Percentiles rank a stretch among this genome's conserved stretches.
These are phyloP conservation scores for Drosophila nigrodunni DNA, from an alignment of 1,140 invertebrate genomes.

Conservation along the genomic window DNA sequence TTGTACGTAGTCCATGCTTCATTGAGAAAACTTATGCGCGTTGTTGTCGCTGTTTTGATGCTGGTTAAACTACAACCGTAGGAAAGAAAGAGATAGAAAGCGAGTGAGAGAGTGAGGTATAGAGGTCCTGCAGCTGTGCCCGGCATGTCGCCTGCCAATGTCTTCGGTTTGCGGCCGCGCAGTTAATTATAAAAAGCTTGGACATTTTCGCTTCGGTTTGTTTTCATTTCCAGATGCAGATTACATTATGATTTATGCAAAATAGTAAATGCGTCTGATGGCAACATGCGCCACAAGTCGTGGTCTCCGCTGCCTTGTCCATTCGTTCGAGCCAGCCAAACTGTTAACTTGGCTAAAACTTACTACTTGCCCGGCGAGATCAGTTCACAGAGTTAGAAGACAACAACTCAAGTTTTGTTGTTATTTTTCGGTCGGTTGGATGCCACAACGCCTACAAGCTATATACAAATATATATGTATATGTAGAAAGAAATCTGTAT, in stretches of 20 bases:
- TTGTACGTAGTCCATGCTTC: constrained; percentile 61
- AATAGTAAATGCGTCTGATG: constrained; percentile 84
- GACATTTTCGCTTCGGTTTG: constrained; percentile 83
- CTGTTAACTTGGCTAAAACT: constrained; percentile 5
- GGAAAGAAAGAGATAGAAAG: constrained; percentile 18
- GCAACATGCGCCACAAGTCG: constrained; percentile 73
- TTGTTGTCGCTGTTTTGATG: constrained; percentile 49
- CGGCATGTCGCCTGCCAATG: constrained; percentile 80
- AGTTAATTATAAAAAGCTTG: constrained; percentile 84
- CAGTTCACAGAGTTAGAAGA: constrained; percentile 13
- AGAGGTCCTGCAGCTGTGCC: constrained; percentile 66
- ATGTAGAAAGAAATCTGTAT: neutral
- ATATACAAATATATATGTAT: neutral
- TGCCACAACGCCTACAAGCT: constrained; percentile 38
- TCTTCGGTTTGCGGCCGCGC: constrained; percentile 72
- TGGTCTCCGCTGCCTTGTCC: constrained; percentile 1
- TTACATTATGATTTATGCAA: constrained; percentile 85
- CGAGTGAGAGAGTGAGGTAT: constrained; percentile 25
- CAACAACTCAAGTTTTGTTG: neutral
- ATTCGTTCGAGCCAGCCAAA: constrained; percentile 13
- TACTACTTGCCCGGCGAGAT: neutral
- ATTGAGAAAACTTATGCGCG: constrained; percentile 72
- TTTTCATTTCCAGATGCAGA: constrained; percentile 84
- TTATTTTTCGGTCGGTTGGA: neutral
- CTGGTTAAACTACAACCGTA: constrained; percentile 45